These are phyloP conservation scores for Diprion similis DNA, from an alignment of 1,140 invertebrate species.

Conservation along the genomic window DNA sequence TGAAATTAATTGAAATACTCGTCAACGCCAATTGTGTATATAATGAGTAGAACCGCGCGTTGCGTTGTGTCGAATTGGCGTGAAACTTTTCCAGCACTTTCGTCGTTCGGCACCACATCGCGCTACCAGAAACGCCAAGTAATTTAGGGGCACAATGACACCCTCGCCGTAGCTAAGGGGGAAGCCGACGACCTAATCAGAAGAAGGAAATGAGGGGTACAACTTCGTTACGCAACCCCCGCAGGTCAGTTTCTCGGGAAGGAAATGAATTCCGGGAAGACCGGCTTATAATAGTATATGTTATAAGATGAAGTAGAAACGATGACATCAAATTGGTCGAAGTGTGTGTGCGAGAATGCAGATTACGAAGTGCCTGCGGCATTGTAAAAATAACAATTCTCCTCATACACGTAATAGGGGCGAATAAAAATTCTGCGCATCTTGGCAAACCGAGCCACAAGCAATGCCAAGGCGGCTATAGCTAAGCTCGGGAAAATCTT, in stretches of 20 bases:
- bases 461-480: background rate
- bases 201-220: background rate
- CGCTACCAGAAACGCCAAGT: too few species aligned
- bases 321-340: background rate
- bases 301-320: background rate
- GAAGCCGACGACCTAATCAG: slow-evolving; percentile 1
- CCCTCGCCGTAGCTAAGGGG: background rate
- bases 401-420: too few species aligned
- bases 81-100: background rate
- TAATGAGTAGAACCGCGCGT: background rate
- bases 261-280: background rate
- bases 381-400: too few species aligned
- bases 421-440: background rate
- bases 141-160: too few species aligned
- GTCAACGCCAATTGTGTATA: too few species aligned
- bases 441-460: background rate
- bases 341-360: background rate
- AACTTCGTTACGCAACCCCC: background rate
- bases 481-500: background rate
- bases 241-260: slow-evolving; percentile 3
- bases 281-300: background rate
- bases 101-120: background rate
- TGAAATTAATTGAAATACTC: too few species aligned
- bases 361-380: too few species aligned
- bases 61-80: background rate